phyloP scores from a whole-genome alignment of 1,140 invertebrate species.

The Nymphalis io region DNA sequence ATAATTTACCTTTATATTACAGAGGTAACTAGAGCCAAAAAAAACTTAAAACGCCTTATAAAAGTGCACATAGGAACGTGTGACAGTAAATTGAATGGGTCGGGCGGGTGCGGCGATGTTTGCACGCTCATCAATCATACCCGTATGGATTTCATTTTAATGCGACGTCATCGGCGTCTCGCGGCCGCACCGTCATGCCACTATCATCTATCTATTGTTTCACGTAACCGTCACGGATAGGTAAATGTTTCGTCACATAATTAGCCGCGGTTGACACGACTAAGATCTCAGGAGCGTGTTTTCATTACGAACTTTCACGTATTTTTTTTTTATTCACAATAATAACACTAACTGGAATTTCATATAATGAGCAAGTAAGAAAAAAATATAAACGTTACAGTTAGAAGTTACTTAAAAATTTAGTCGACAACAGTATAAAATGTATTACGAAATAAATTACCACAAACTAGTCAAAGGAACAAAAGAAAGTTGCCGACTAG shows the following conservation, averaged over 20 bases:
- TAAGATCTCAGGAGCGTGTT: not conserved
- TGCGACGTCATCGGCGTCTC: constrained; percentile 73
- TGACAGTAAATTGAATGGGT: constrained; percentile 74
- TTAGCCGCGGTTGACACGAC: constrained; percentile 32
- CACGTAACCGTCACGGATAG: constrained; percentile 38
- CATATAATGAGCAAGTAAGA: no score
- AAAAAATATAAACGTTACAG: no score
- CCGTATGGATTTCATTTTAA: constrained; percentile 75
- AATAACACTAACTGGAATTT: no score
- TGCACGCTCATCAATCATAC: constrained; percentile 76
- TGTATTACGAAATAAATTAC: not conserved
- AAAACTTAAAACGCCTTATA: constrained; percentile 28
- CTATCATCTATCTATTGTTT: constrained; percentile 64
- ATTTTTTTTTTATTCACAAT: no score
- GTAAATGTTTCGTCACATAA: constrained; percentile 48
- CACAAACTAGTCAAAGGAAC: not conserved
- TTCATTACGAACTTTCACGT: not conserved
- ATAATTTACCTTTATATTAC: not conserved
- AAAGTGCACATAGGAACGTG: constrained; percentile 28
- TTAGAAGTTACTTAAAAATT: no score
- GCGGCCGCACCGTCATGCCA: constrained; percentile 62
- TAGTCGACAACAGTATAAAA: no score
- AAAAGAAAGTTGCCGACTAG: not conserved
- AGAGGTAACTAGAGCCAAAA: constrained; percentile 10
- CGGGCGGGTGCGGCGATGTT: constrained; percentile 60